Evolutionary conservation across 2,888 invertebrate species (phyloP).

Genomic region (Gasteruption jaculator): DNA sequence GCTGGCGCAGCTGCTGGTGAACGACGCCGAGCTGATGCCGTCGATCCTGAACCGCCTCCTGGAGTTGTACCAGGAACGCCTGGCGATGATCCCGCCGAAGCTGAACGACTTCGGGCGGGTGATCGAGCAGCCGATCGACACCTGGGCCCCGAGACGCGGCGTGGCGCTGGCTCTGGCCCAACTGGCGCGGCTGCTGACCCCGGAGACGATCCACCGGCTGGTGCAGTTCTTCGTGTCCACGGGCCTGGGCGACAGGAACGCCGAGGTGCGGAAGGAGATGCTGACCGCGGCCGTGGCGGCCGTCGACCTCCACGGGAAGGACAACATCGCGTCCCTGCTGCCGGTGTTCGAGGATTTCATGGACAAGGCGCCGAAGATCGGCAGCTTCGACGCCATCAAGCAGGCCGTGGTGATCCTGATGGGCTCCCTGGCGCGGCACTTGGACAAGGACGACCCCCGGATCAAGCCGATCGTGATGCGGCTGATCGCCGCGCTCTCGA

Average conservation of each 20-base stretch:
- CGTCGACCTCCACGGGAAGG: constrained; percentile 90
- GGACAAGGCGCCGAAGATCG: constrained; percentile 87
- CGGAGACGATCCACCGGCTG: constrained; percentile 65
- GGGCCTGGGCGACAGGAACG: constrained; percentile 82
- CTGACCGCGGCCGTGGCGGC: constrained; percentile 87
- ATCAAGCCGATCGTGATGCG: constrained; percentile 92
- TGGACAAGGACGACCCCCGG: constrained; percentile 83
- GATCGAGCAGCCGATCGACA: constrained; percentile 79
- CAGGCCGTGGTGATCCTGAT: constrained; percentile 96
- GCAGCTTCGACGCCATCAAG: constrained; percentile 85
- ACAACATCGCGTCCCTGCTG: constrained; percentile 62
- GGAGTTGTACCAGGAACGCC: constrained; percentile 69
- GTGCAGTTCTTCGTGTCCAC: constrained; percentile 81
- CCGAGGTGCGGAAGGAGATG: constrained; percentile 84
- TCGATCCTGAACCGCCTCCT: constrained; percentile 64
- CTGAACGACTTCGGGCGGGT: constrained; percentile 90
- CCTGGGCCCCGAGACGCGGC: constrained; percentile 87
- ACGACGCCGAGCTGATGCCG: constrained; percentile 56
- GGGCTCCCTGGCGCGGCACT: constrained; percentile 95
- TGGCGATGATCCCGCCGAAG: constrained; percentile 77
- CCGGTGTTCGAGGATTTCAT: constrained; percentile 92
- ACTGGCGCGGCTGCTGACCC: constrained; percentile 69
- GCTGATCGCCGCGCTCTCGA: constrained; percentile 85
- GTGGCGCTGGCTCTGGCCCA: constrained; percentile 78
- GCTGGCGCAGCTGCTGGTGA: constrained; percentile 64